Evolutionary conservation across 2,113 vertebrate species (phyloP).

Genomic region (Diphyllodes magnificus): DNA sequence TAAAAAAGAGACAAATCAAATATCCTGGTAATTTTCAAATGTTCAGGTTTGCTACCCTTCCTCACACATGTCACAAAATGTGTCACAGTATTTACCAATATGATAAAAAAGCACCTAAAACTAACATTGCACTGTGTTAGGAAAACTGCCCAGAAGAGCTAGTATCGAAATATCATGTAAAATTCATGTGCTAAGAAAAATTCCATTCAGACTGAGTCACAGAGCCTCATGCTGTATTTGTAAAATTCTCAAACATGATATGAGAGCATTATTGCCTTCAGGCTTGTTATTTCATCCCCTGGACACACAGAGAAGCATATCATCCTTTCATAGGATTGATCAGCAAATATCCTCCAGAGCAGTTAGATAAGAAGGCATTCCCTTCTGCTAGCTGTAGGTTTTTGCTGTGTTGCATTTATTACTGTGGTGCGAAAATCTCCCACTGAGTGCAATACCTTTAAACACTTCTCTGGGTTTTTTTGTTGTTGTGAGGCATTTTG

Average conservation of each 20-base stretch:
- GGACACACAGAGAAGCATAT: constrained; percentile 67
- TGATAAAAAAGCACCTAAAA: constrained; percentile 37
- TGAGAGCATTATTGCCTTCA: constrained; percentile 66
- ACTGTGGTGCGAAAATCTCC: constrained; percentile 58
- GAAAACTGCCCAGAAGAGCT: constrained; percentile 51
- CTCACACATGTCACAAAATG: constrained; percentile 1
- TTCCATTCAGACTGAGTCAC: constrained; percentile 64
- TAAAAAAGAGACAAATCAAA: neutral
- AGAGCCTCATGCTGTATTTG: constrained; percentile 63
- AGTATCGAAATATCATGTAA: constrained; percentile 57
- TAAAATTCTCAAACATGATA: constrained; percentile 70
- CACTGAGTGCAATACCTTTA: constrained; percentile 66
- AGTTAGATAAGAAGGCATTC: constrained; percentile 66
- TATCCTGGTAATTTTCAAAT: constrained; percentile 5
- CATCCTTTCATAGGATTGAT: constrained; percentile 72
- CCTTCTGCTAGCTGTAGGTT: constrained; percentile 56
- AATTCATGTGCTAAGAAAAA: constrained; percentile 66
- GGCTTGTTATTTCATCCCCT: constrained; percentile 65
- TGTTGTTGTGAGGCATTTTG: constrained; percentile 41
- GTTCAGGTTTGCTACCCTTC: neutral
- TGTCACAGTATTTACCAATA: neutral
- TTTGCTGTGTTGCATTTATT: constrained; percentile 67
- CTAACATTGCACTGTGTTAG: constrained; percentile 1
- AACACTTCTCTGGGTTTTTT: constrained; percentile 24
- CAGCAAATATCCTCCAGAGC: constrained; percentile 70